Evolutionary conservation across 1,140 invertebrate genomes (phyloP).

Genomic region (Bathynomus jamesi): DNA sequence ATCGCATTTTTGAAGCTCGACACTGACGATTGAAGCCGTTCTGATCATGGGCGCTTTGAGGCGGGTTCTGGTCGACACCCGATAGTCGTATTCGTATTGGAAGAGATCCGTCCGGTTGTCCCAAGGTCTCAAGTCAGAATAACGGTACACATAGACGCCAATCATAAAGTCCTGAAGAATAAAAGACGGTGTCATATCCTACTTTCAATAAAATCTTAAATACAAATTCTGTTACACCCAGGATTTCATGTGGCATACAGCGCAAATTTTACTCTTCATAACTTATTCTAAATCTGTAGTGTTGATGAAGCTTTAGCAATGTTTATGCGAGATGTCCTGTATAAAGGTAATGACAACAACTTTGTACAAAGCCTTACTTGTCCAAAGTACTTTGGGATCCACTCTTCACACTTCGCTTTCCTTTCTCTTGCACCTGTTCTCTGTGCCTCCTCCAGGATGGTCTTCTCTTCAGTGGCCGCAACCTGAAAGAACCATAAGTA

Average conservation of each 20-base stretch:
- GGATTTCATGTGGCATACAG: too few species aligned
- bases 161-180: conserved; percentile 50
- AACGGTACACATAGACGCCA: conserved; percentile 67
- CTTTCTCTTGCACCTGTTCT: conserved; percentile 60
- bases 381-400: conserved; percentile 63
- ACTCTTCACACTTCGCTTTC: conserved; percentile 53
- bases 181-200: background rate
- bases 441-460: conserved; percentile 75
- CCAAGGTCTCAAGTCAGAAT: conserved; percentile 64
- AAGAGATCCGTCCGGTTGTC: conserved; percentile 70
- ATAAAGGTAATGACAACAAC: background rate
- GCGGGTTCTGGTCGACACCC: conserved; percentile 48
- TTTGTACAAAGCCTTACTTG: conserved; percentile 43
- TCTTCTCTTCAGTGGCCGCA: conserved; percentile 82
- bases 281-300: background rate
- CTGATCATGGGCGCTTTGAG: conserved; percentile 1
- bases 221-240: too few species aligned
- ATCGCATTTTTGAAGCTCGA: background rate
- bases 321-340: background rate
- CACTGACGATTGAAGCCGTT: background rate
- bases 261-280: too few species aligned
- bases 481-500: conserved; percentile 43
- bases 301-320: background rate
- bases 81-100: conserved; percentile 62
- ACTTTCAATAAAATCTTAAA: too few species aligned